Percentiles rank a stretch among this genome's conserved stretches.
Conservation (phyloP, 2,113 vertebrate genomes). For the Rana temporaria region DNA sequence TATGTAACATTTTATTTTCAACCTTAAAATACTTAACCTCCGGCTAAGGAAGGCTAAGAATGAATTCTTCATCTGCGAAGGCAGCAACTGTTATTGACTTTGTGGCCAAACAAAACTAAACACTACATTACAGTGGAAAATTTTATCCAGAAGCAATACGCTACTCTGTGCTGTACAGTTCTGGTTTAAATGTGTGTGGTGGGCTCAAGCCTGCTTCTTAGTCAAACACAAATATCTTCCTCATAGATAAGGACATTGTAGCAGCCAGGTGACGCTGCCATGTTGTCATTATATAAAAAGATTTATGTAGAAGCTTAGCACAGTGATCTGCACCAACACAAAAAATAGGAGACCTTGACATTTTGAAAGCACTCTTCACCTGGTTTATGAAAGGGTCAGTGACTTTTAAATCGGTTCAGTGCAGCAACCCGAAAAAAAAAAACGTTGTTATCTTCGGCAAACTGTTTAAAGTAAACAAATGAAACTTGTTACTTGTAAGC, state of each 20-base stretch:
- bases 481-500: constrained; percentile 14
- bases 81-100: constrained; percentile 1
- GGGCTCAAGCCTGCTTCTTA: not conserved
- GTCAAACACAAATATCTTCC: not conserved
- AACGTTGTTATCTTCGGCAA: constrained; percentile 38
- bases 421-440: not conserved
- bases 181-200: not conserved
- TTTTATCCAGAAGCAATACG: constrained; percentile 4
- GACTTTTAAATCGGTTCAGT: constrained; percentile 25
- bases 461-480: constrained; percentile 33
- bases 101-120: constrained; percentile 23
- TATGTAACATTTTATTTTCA: no score
- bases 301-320: not conserved
- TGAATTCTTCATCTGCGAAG: not conserved
- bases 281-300: not conserved
- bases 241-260: not conserved
- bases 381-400: constrained; percentile 13
- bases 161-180: not conserved
- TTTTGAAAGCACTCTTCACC: not conserved
- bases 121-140: constrained; percentile 13
- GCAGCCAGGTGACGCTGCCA: not conserved
- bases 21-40: no score
- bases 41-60: not conserved
- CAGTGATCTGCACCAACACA: not conserved
- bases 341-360: constrained; percentile 32